Conservation (phyloP, 2,797 vertebrate genomes). For the Loris lydekkerianus region DNA sequence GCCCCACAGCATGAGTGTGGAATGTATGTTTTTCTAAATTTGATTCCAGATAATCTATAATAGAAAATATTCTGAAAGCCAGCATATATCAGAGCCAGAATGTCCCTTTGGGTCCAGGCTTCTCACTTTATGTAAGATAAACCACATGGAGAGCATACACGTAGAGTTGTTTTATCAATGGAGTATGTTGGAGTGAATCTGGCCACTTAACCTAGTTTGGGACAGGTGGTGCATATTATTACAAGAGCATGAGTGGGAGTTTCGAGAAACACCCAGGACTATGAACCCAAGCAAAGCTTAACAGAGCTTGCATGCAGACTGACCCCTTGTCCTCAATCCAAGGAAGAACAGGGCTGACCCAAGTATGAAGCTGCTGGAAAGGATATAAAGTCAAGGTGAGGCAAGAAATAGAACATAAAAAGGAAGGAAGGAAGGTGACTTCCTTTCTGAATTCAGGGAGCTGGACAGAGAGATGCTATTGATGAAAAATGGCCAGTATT, state of each 20-base stretch:
- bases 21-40: slow-evolving; percentile 55
- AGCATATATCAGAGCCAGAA: not conserved
- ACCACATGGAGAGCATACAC: not conserved
- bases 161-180: not conserved
- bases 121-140: not conserved
- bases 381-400: not conserved
- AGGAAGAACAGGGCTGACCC: not conserved
- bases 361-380: not conserved
- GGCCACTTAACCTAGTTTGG: not conserved
- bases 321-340: not conserved
- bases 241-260: not conserved
- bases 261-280: not conserved
- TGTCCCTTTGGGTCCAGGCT: not conserved
- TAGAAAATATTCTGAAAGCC: slow-evolving; percentile 28
- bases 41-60: slow-evolving; percentile 35
- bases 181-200: not conserved
- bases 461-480: not conserved
- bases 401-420: slow-evolving; percentile 13
- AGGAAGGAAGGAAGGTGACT: not conserved
- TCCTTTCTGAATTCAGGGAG: not conserved
- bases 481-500: not conserved
- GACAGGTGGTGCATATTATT: not conserved
- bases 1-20: not conserved
- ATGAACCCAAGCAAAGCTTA: not conserved
- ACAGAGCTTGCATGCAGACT: not conserved